phyloP scores from a whole-genome alignment of 35 echinoderm and acorn worm species.

The Lytechinus pictus region DNA sequence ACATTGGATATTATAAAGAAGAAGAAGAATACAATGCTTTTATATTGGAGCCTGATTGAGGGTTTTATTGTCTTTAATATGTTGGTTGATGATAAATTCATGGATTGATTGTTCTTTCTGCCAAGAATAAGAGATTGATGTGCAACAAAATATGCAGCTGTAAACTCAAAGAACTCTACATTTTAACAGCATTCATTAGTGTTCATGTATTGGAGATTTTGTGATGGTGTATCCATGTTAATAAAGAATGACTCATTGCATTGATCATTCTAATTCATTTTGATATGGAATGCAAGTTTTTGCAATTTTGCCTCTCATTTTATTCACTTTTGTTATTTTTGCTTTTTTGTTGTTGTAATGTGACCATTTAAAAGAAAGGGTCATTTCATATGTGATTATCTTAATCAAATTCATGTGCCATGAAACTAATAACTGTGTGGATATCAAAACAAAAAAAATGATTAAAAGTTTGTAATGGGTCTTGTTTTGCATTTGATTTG shows the following conservation, averaged over 20 bases:
- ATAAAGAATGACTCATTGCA: not conserved
- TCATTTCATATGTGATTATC: not conserved
- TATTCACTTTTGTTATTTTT: not conserved
- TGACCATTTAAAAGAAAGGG: not conserved
- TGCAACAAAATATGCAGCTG: constrained; percentile 17
- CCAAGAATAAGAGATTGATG: not conserved
- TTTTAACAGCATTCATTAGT: not conserved
- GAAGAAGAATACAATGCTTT: not conserved
- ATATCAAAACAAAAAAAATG: not conserved
- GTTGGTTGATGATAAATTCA: no score
- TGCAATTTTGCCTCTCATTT: not conserved
- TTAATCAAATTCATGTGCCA: not conserved
- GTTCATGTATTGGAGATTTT: not conserved
- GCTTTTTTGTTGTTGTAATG: not conserved
- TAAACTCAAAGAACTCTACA: not conserved
- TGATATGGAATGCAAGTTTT: not conserved
- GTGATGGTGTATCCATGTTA: not conserved
- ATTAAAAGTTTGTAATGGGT: not conserved
- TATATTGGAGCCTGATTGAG: not conserved
- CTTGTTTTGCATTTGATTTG: not conserved
- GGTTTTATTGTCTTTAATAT: not conserved
- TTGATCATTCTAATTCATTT: not conserved
- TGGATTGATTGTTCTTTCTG: not conserved
- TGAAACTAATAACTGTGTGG: not conserved
- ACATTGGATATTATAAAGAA: not conserved